phyloP scores from a whole-genome alignment of 37 sponge, comb jelly and placozoan species.

The Beroe forskalii region DNA sequence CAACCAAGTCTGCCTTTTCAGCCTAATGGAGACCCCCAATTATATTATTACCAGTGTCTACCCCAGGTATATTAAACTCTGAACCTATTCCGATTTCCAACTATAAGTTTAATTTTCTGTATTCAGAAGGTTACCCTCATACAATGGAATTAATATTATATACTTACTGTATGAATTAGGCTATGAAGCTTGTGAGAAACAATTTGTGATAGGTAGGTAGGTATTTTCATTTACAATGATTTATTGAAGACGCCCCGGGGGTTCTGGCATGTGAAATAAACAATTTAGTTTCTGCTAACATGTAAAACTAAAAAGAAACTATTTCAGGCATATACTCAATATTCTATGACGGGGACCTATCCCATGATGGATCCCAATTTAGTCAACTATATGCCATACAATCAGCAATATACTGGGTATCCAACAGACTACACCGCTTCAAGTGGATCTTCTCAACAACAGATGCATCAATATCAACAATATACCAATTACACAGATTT shows the following conservation, averaged over 20 bases:
- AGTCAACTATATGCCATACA: constrained; percentile 57
- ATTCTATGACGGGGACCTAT: constrained; percentile 7
- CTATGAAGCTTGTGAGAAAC: no score
- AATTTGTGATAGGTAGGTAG: no score
- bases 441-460: neutral
- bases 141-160: no score
- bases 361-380: constrained; percentile 58
- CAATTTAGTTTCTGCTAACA: no score
- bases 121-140: no score
- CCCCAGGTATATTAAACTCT: constrained; percentile 22
- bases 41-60: constrained; percentile 36
- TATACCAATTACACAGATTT: neutral
- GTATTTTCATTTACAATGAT: no score
- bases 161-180: no score
- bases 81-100: no score
- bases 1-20: constrained; percentile 52
- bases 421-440: neutral
- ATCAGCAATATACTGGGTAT: constrained; percentile 30
- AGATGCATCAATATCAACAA: constrained; percentile 2
- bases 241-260: no score
- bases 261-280: no score
- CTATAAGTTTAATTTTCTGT: no score
- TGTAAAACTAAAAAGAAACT: no score
- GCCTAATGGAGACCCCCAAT: constrained; percentile 44
- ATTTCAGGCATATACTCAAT: constrained; percentile 44